Evolutionary conservation across 2,888 invertebrate genomes (phyloP).

Genomic region (Phyllotreta cruciferae): DNA sequence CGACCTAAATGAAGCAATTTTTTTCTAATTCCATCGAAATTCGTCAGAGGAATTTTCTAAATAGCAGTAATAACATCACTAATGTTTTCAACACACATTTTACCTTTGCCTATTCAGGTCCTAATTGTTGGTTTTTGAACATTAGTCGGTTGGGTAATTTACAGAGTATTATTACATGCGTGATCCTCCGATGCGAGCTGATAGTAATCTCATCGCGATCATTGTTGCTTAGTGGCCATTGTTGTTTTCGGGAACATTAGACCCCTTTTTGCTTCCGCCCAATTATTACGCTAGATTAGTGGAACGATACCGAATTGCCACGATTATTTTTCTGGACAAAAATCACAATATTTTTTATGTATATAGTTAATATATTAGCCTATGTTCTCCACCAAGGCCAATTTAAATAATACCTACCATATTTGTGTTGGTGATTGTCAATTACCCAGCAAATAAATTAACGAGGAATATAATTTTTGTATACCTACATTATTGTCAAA

Average conservation of each 20-base stretch:
- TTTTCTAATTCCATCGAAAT: constrained; percentile 21
- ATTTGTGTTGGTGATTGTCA: too few species aligned
- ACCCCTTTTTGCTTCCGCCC: constrained; percentile 45
- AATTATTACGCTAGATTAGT: constrained; percentile 38
- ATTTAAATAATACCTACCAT: too few species aligned
- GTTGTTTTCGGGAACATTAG: constrained; percentile 51
- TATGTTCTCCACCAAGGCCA: neutral
- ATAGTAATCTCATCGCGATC: constrained; percentile 55
- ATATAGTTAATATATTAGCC: constrained; percentile 4
- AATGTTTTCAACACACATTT: constrained; percentile 37
- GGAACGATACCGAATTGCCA: constrained; percentile 34
- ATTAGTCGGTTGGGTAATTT: constrained; percentile 52
- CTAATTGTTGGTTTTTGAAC: constrained; percentile 54
- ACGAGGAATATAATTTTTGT: too few species aligned
- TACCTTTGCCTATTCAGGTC: constrained; percentile 34
- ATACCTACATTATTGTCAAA: too few species aligned
- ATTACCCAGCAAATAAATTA: too few species aligned
- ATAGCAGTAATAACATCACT: constrained; percentile 22
- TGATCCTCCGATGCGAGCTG: constrained; percentile 53
- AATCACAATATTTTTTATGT: constrained; percentile 25
- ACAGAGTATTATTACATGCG: constrained; percentile 56
- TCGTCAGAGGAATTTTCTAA: constrained; percentile 11
- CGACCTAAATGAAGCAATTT: constrained; percentile 26
- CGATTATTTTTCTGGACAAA: constrained; percentile 33
- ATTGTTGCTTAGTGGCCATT: constrained; percentile 48